Evolutionary conservation across 2,888 invertebrate genomes (phyloP).

Genomic region (Xanthorhoe spadicearia): DNA sequence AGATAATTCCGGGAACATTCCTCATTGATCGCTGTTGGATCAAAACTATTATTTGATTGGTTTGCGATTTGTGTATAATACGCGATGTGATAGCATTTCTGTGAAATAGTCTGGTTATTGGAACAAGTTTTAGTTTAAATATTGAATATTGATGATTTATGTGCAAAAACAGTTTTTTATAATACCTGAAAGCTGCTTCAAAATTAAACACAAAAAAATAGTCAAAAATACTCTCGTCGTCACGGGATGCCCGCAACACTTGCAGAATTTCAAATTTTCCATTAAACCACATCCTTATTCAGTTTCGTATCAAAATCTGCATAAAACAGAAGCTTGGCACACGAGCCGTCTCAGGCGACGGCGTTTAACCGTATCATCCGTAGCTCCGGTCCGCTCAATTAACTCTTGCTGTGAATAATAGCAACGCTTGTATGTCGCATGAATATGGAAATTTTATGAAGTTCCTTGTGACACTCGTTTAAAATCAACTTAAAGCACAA

Average conservation of each 20-base stretch:
- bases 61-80: not conserved
- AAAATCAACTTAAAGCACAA: slow-evolving; percentile 16
- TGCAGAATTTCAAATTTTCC: not conserved
- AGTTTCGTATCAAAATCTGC: slow-evolving; percentile 33
- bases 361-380: slow-evolving; percentile 70
- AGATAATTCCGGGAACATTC: slow-evolving; percentile 6
- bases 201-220: no score
- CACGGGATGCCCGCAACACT: not conserved
- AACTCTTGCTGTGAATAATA: slow-evolving; percentile 66
- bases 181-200: no score
- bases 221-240: not conserved
- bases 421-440: slow-evolving; percentile 35
- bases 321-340: slow-evolving; percentile 27
- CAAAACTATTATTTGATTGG: not conserved
- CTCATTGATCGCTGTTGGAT: not conserved
- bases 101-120: not conserved
- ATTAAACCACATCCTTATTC: slow-evolving; percentile 7
- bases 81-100: not conserved
- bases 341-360: slow-evolving; percentile 56
- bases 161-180: not conserved
- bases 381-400: slow-evolving; percentile 70
- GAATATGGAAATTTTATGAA: slow-evolving; percentile 43
- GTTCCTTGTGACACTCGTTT: slow-evolving; percentile 34
- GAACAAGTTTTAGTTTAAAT: not conserved
- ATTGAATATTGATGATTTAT: not conserved